phyloP scores from a whole-genome alignment of 1,140 invertebrate species.

The Ctenoplectra terminalis region DNA sequence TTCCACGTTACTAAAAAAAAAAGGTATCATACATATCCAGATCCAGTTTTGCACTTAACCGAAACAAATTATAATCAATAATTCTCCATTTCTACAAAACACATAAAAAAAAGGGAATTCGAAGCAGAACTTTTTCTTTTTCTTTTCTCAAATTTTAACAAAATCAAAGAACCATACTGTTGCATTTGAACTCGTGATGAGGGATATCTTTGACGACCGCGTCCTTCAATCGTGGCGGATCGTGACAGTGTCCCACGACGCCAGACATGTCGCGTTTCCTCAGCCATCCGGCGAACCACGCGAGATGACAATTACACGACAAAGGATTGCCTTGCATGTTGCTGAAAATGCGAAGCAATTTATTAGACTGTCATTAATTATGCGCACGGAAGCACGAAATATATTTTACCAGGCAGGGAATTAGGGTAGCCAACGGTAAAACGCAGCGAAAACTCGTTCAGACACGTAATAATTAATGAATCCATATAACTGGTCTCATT shows the following conservation, averaged over 20 bases:
- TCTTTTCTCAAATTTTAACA: neutral
- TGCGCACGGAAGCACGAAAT: constrained; percentile 22
- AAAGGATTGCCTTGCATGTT: constrained; percentile 96
- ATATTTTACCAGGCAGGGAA: neutral
- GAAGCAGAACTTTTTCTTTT: too few relatives aligned
- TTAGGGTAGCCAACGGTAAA: neutral
- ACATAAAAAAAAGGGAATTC: neutral
- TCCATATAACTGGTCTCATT: neutral
- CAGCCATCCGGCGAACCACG: constrained; percentile 97
- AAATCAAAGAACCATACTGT: constrained; percentile 85
- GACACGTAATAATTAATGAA: constrained; percentile 10
- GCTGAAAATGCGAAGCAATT: constrained; percentile 82
- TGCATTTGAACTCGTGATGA: constrained; percentile 95
- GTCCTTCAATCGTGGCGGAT: constrained; percentile 91
- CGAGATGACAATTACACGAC: constrained; percentile 97
- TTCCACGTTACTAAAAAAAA: too few relatives aligned
- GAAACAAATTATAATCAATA: too few relatives aligned
- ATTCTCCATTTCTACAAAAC: too few relatives aligned
- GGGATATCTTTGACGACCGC: constrained; percentile 92
- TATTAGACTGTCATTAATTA: constrained; percentile 43
- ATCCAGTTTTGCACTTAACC: too few relatives aligned
- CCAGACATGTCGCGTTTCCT: constrained; percentile 89
- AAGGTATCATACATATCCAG: too few relatives aligned
- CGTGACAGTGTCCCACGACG: constrained; percentile 89
- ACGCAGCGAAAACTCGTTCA: neutral